Conservation (phyloP, 2,888 invertebrate genomes). For the Diogma glabrata region DNA sequence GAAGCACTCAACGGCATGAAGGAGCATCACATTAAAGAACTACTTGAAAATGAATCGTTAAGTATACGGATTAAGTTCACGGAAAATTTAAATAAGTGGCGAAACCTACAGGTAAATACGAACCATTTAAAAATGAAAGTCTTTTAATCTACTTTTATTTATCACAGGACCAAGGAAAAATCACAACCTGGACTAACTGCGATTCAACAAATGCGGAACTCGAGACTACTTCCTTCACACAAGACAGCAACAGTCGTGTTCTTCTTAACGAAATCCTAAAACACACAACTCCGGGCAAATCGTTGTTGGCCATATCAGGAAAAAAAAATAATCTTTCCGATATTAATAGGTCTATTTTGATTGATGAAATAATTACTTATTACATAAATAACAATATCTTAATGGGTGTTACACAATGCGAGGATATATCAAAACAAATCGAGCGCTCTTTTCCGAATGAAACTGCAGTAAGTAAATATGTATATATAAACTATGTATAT, state of each 20-base stretch:
- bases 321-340: not conserved
- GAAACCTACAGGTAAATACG: not conserved
- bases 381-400: not conserved
- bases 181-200: not conserved
- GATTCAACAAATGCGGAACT: not conserved
- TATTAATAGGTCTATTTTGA: not conserved
- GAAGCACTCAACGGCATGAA: not conserved
- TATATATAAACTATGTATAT: no score
- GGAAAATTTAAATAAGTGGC: not conserved
- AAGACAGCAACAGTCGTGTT: no score
- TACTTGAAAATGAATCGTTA: not conserved
- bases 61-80: not conserved
- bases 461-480: not conserved
- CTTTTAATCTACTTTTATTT: no score
- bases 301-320: no score
- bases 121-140: no score
- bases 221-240: not conserved
- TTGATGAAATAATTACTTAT: not conserved
- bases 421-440: not conserved
- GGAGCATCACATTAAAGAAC: not conserved
- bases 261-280: no score
- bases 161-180: no score
- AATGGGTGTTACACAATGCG: not conserved
- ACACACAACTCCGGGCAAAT: no score
- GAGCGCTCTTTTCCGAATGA: not conserved